A percentile compares a stretch with the other conserved stretches of the same genome.
Evolutionary conservation across 1,140 invertebrate genomes (phyloP).

Genomic region (Holcopasites calliopsidis): DNA sequence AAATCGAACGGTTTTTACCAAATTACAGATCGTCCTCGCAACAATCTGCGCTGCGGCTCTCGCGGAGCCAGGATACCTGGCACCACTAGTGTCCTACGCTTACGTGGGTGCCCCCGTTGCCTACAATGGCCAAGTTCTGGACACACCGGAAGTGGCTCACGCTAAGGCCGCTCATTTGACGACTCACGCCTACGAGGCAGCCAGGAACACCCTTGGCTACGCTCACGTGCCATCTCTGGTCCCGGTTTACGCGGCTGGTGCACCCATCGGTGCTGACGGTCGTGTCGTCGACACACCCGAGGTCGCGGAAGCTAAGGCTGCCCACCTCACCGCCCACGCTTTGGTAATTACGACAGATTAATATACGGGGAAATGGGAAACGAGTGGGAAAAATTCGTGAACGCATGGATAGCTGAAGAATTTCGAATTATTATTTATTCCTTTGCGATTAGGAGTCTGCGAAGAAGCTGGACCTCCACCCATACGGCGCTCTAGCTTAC

Average conservation of each 20-base stretch:
- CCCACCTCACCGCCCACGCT: constrained; percentile 81
- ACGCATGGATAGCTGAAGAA: no score
- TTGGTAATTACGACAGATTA: constrained; percentile 50
- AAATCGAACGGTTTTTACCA: no score
- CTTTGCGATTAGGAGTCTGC: constrained; percentile 63
- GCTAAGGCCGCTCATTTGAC: constrained; percentile 81
- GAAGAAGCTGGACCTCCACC: constrained; percentile 62
- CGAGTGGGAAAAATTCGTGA: no score
- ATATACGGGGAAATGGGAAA: not conserved
- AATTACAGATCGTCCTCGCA: constrained; percentile 61
- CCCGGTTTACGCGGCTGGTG: constrained; percentile 60
- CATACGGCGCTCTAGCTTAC: constrained; percentile 70
- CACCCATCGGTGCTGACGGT: constrained; percentile 79
- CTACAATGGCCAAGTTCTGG: constrained; percentile 75
- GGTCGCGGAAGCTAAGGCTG: constrained; percentile 82
- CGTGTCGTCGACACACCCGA: constrained; percentile 82
- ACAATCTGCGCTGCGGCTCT: constrained; percentile 53
- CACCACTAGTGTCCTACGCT: constrained; percentile 12
- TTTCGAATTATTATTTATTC: not conserved
- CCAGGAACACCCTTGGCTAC: constrained; percentile 67
- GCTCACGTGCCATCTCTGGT: constrained; percentile 56
- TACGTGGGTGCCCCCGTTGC: constrained; percentile 15
- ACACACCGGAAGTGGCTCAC: constrained; percentile 82
- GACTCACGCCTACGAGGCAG: constrained; percentile 68
- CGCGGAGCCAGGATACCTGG: constrained; percentile 45